Percentiles rank a stretch among this genome's conserved stretches.
phyloP scores from a whole-genome alignment of 2,797 vertebrate species.

The Silurus lanzhouensis region DNA sequence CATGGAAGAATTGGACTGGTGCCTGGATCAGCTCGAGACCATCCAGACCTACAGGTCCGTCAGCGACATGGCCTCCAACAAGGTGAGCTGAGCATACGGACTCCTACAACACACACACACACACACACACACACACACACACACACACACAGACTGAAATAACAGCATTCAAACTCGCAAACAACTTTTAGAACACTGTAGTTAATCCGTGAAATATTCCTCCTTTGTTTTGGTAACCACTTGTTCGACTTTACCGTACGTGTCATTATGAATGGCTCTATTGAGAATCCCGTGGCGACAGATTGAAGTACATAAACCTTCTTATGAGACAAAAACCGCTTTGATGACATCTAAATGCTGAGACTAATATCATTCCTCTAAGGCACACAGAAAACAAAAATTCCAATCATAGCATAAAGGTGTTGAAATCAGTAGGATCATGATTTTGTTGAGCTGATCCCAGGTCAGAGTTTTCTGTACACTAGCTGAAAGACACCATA shows the following conservation, averaged over 20 bases:
- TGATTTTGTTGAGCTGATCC: neutral
- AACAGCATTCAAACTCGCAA: neutral
- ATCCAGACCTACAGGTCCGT: constrained; percentile 97
- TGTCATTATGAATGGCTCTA: constrained; percentile 30
- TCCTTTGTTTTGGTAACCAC: neutral
- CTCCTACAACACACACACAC: neutral
- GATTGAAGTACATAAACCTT: neutral
- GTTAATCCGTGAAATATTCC: neutral
- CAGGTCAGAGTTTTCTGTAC: neutral
- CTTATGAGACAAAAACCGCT: neutral
- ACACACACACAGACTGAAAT: neutral
- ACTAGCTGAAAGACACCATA: neutral
- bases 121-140: neutral
- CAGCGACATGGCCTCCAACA: constrained; percentile 98
- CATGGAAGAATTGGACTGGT: constrained; percentile 97
- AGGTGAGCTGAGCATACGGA: constrained; percentile 77
- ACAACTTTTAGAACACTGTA: neutral
- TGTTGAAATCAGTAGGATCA: neutral
- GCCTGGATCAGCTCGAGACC: constrained; percentile 96
- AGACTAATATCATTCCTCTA: constrained; percentile 1
- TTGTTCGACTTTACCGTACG: no score
- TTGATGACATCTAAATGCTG: neutral
- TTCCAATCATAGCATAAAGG: neutral
- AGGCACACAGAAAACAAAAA: constrained; percentile 6
- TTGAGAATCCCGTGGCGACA: constrained; percentile 37